Percentiles rank a stretch among this genome's conserved stretches.
phyloP scores from a whole-genome alignment of 2,797 vertebrate genomes.

The Okamejei kenojei region DNA sequence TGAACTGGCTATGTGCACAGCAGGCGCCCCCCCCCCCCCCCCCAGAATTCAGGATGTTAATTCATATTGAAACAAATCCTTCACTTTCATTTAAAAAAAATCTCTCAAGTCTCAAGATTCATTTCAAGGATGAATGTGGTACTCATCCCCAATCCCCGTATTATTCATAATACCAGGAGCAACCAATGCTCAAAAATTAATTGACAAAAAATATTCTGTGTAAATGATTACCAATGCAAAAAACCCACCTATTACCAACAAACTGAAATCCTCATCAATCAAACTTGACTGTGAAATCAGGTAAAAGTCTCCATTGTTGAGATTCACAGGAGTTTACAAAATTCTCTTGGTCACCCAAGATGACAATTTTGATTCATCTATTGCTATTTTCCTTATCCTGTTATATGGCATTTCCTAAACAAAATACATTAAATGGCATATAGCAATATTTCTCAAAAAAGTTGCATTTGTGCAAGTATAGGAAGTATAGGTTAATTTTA shows the following conservation, averaged over 20 bases:
- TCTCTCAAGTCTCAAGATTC: background rate
- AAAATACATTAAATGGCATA: background rate
- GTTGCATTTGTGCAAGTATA: background rate
- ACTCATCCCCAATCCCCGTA: background rate
- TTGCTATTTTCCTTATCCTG: conserved; percentile 12
- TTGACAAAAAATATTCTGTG: background rate
- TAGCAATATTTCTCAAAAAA: background rate
- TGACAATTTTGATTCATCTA: background rate
- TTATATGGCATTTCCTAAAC: background rate
- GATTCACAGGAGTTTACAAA: background rate
- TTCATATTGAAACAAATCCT: background rate
- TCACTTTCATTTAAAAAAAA: background rate
- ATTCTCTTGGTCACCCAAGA: background rate
- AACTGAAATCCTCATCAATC: background rate
- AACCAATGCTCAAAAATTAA: background rate
- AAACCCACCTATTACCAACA: background rate
- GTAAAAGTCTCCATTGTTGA: background rate
- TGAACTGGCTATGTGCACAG: background rate
- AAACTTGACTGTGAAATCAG: background rate
- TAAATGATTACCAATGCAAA: background rate
- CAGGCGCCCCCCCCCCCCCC: background rate
- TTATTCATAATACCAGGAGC: background rate
- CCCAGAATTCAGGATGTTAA: background rate
- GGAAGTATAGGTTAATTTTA: background rate
- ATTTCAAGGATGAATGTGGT: background rate